phyloP scores from a whole-genome alignment of 1,140 invertebrate genomes.

The Ceratosolen fusciceps region DNA sequence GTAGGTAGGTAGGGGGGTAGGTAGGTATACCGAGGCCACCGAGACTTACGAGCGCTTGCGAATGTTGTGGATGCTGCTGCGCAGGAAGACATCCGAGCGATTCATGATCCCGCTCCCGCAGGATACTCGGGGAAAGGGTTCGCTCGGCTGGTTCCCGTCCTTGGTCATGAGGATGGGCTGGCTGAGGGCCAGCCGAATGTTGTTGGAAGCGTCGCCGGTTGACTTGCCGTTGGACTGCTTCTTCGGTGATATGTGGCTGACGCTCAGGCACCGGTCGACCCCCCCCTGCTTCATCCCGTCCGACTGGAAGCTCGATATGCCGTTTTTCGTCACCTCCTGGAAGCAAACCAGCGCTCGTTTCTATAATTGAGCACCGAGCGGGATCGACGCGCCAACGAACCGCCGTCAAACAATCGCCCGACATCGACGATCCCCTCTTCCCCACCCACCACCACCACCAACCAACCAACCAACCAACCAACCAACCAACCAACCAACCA shows the following conservation, averaged over 20 bases:
- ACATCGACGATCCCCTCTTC: no score
- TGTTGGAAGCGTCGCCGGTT: background rate
- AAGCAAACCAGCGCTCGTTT: no score
- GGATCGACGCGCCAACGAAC: no score
- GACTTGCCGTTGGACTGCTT: constrained; percentile 16
- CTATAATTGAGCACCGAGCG: no score
- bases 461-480: no score
- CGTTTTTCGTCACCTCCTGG: constrained; percentile 23
- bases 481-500: no score
- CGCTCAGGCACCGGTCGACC: constrained; percentile 17
- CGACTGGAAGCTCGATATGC: background rate
- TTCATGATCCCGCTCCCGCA: constrained; percentile 83
- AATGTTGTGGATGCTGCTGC: constrained; percentile 82
- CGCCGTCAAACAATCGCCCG: no score
- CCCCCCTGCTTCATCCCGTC: background rate
- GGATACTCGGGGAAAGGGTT: constrained; percentile 48
- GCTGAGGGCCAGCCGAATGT: constrained; percentile 74
- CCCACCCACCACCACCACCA: no score
- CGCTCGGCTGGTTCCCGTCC: constrained; percentile 52
- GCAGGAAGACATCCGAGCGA: constrained; percentile 89
- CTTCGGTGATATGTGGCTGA: background rate
- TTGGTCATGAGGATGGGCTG: constrained; percentile 75
- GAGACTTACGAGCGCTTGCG: constrained; percentile 62
- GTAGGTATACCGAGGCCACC: no score
- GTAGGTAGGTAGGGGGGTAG: no score